Percentiles rank a stretch among this genome's conserved stretches.
phyloP scores from a whole-genome alignment of 2,797 vertebrate genomes.

The Leptatherina wallacei region DNA sequence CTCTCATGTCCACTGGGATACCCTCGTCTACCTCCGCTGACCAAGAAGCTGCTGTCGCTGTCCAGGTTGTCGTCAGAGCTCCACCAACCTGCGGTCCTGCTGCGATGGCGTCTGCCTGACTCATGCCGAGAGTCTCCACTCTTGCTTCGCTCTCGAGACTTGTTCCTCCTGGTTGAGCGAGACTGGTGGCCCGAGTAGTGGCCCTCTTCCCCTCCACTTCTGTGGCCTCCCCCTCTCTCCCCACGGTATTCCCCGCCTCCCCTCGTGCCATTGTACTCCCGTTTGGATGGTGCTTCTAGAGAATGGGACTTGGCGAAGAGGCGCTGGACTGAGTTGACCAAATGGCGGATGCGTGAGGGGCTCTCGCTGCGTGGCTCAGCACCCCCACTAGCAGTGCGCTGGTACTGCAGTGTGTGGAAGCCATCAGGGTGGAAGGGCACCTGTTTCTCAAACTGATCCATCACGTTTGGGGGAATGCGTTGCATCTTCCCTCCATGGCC shows the following conservation, averaged over 20 bases:
- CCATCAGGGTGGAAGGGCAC: slow-evolving; percentile 96
- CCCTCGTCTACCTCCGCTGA: slow-evolving; percentile 81
- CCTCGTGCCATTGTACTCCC: slow-evolving; percentile 92
- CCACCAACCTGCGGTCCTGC: slow-evolving; percentile 95
- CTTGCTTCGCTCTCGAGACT: slow-evolving; percentile 86
- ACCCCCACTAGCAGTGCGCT: slow-evolving; percentile 86
- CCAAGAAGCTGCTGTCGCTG: slow-evolving; percentile 96
- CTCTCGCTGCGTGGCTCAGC: slow-evolving; percentile 93
- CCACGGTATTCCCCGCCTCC: slow-evolving; percentile 85
- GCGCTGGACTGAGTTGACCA: slow-evolving; percentile 98
- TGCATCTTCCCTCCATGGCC: slow-evolving; percentile 89
- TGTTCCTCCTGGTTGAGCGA: slow-evolving; percentile 83
- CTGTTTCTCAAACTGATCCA: slow-evolving; percentile 98
- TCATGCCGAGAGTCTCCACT: slow-evolving; percentile 84
- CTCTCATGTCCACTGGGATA: slow-evolving; percentile 86
- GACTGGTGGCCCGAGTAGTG: slow-evolving; percentile 89
- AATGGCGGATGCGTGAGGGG: slow-evolving; percentile 96
- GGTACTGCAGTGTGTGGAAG: slow-evolving; percentile 98
- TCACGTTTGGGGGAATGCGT: slow-evolving; percentile 91
- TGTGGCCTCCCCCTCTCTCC: slow-evolving; percentile 79
- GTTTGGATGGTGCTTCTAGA: slow-evolving; percentile 93
- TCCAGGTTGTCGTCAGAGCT: slow-evolving; percentile 99
- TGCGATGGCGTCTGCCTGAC: slow-evolving; percentile 80
- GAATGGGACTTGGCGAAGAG: slow-evolving; percentile 99
- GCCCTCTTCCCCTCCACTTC: slow-evolving; percentile 84